Base-by-base conservation (phyloP, 2,113 vertebrate genomes). In the Aphyosemion australe region DNA sequence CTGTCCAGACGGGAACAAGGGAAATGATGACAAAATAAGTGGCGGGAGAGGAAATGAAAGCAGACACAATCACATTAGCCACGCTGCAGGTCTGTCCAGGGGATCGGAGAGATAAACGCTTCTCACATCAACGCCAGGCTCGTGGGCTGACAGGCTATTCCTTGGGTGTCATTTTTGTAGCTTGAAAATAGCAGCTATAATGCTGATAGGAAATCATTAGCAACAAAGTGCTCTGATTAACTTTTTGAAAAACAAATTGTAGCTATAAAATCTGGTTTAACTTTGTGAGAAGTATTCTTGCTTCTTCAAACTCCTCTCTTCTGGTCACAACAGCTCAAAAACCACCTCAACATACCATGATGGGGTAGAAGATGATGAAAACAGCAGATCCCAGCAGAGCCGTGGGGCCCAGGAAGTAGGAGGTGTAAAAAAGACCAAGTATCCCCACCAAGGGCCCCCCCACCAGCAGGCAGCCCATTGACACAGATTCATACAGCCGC, bases 291-390 rank as follows among this genome's bases (percentile, higher is more conserved):
- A 37, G 6, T 37, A 10, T 37, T 7, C 9, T 37, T 37, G 34
- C 6, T 37, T 37, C 34, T 10, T 37, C 7, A 37, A 9, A 19
- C 1, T 34, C 1, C 31, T 12, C 14, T 32, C 16, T 8, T 9
- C 10, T 32, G 10, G 16, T 46, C 16, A 34, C 26, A 14, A 12
- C 19, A 32, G 9, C 7, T 15, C 42, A 8, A 2, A 26, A 26
- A 26, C 26, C 8, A 5, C 56, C 26, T 45, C 6, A 52, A 60
- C 84, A 3, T 83, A 94, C 94, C 94, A 94, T 92, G 26, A 60
- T 8, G 1, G 93, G 92, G 78, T 93, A 94, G 78, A 94, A 92
- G 74, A 94, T 64, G 78, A 94, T 78, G 58, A 94, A 94, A 73
- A 93, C 72, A 19, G 89, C 85, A 5, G 93, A 93, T n/a, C 94